phyloP scores from a whole-genome alignment of 2,888 invertebrate genomes.

The Phengaris arion region DNA sequence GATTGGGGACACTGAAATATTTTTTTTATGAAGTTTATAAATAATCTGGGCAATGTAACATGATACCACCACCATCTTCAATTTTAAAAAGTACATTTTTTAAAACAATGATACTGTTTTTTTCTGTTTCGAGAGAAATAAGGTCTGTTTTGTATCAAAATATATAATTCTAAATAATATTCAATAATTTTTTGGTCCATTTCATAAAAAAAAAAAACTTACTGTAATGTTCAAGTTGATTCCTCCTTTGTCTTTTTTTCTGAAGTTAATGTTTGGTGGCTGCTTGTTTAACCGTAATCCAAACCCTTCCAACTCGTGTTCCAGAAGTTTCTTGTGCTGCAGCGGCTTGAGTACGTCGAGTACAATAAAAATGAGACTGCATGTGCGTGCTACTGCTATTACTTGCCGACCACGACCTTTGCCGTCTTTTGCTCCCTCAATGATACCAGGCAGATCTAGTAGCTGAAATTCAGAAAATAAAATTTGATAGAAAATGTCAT shows the following conservation, averaged over 20 bases:
- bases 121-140: too few relatives aligned
- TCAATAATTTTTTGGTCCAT: too few relatives aligned
- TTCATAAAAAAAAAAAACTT: conserved; percentile 44
- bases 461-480: conserved; percentile 77
- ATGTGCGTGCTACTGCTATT: conserved; percentile 99
- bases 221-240: conserved; percentile 96
- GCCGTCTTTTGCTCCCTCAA: conserved; percentile 99
- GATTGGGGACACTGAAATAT: conserved; percentile 86
- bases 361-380: conserved; percentile 98
- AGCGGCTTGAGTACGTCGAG: conserved; percentile 98
- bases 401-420: conserved; percentile 99
- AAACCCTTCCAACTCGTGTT: conserved; percentile 99
- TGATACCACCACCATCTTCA: too few relatives aligned
- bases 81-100: too few relatives aligned
- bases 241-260: conserved; percentile 99
- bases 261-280: conserved; percentile 97
- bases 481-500: too few relatives aligned
- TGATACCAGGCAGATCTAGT: conserved; percentile 99
- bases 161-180: too few relatives aligned
- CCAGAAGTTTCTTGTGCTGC: conserved; percentile 96
- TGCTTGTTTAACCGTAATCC: conserved; percentile 96
- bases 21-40: conserved; percentile 29
- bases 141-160: too few relatives aligned
- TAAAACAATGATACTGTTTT: too few relatives aligned
- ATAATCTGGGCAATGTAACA: too few relatives aligned